Evolutionary conservation across 1,140 invertebrate genomes (phyloP).

Genomic region (Neuroterus valhalla): DNA sequence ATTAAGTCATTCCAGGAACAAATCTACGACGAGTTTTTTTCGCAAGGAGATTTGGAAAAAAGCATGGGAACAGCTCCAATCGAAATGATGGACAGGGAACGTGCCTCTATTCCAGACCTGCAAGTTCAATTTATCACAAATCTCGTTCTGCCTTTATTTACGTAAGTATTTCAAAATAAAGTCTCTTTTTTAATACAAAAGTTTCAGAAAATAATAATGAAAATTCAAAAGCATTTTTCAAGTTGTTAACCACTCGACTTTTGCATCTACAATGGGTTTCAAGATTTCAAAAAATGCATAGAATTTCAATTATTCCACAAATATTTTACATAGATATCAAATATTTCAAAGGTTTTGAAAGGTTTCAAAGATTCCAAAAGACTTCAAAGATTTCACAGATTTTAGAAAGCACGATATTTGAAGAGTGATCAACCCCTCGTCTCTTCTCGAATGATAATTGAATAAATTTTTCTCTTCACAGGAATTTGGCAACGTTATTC

Average conservation of each 20-base stretch:
- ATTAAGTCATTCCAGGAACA: constrained; percentile 76
- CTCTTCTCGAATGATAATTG: no score
- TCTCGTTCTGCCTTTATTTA: constrained; percentile 70
- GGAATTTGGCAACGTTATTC: constrained; percentile 69
- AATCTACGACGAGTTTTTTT: constrained; percentile 91
- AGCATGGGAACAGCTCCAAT: constrained; percentile 84
- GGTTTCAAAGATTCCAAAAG: no score
- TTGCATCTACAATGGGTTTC: no score
- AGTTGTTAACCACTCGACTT: no score
- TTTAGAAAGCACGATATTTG: no score
- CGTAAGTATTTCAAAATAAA: constrained; percentile 55
- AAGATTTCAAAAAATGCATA: no score
- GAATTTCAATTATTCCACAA: no score
- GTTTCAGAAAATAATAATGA: neutral
- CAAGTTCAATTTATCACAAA: constrained; percentile 86
- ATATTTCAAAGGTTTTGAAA: no score
- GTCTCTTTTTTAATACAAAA: neutral
- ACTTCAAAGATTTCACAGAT: no score
- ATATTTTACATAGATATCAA: no score
- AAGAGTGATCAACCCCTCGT: no score
- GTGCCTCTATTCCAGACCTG: constrained; percentile 87
- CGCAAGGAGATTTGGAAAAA: constrained; percentile 91
- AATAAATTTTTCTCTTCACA: constrained; percentile 50
- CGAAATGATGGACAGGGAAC: constrained; percentile 89
- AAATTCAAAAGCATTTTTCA: no score